Evolutionary conservation across 1,140 invertebrate species (phyloP).

Genomic region (Pseudomyrmex concolor): DNA sequence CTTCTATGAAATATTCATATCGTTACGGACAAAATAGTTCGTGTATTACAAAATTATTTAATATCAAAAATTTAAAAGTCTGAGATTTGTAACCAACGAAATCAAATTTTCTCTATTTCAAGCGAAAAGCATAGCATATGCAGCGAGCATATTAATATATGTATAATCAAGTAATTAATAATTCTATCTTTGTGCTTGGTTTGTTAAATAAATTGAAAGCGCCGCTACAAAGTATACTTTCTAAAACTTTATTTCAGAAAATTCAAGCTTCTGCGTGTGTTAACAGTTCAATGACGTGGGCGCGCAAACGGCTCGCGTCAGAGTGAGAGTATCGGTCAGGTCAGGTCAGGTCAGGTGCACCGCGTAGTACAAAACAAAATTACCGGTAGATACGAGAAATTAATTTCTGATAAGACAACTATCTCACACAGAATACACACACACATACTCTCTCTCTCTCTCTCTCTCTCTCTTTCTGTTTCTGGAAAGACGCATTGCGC

Average conservation of each 20-base stretch:
- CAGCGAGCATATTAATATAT: slow-evolving; percentile 3
- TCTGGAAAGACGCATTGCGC: neutral
- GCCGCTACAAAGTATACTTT: neutral
- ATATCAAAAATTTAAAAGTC: neutral
- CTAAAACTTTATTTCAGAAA: neutral
- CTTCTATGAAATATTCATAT: neutral
- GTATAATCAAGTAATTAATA: neutral
- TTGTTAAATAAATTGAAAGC: slow-evolving; percentile 3
- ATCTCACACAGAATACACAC: no score
- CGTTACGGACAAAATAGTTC: neutral
- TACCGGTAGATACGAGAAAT: slow-evolving; percentile 45
- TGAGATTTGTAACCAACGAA: neutral
- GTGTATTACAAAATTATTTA: neutral
- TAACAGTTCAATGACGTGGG: slow-evolving; percentile 28
- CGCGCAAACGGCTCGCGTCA: slow-evolving; percentile 12
- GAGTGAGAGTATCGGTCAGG: slow-evolving; percentile 6
- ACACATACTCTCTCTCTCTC: no score
- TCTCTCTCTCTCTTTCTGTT: no score
- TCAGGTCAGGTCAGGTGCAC: slow-evolving; percentile 2
- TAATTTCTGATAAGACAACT: slow-evolving; percentile 29
- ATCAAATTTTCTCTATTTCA: neutral
- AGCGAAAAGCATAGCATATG: no score
- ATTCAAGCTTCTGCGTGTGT: neutral
- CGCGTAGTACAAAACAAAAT: slow-evolving; percentile 14
- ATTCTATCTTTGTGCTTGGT: neutral